Conservation (phyloP, 2,113 vertebrate genomes). For the Phalacrocorax aristotelis region DNA sequence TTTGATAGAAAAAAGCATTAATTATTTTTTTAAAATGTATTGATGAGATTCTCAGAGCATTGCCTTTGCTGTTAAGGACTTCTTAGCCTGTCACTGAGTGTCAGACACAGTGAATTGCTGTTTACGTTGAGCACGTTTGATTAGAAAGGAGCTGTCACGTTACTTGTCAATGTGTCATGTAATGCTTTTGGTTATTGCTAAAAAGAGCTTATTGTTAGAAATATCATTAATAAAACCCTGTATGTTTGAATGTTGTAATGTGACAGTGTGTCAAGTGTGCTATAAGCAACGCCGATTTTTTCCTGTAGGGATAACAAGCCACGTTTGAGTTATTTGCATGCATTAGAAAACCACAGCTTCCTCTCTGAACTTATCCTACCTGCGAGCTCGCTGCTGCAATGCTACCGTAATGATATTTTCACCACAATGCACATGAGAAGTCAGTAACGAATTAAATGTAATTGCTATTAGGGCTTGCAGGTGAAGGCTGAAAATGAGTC, state of each 20-base stretch:
- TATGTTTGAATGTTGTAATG: not conserved
- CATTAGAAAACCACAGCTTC: not conserved
- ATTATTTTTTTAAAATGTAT: not conserved
- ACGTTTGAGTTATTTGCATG: not conserved
- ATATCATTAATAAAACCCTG: not conserved
- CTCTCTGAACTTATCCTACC: not conserved
- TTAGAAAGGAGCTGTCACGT: slow-evolving; percentile 35
- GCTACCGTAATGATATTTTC: not conserved
- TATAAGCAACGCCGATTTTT: not conserved
- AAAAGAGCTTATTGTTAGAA: slow-evolving; percentile 8
- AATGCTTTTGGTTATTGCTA: slow-evolving; percentile 15
- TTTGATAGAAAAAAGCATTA: not conserved
- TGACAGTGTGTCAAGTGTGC: not conserved
- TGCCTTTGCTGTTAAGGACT: not conserved
- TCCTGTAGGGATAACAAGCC: not conserved
- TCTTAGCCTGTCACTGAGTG: not conserved
- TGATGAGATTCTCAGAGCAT: not conserved
- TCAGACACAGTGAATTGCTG: not conserved
- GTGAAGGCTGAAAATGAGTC: not conserved
- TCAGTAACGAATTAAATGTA: not conserved
- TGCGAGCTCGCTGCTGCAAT: not conserved
- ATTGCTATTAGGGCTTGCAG: not conserved
- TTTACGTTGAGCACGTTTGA: not conserved
- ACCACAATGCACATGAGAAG: not conserved
- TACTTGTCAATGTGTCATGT: slow-evolving; percentile 38